phyloP scores from a whole-genome alignment of 2,888 invertebrate genomes.

The Bursaphelenchus okinawaensis region DNA sequence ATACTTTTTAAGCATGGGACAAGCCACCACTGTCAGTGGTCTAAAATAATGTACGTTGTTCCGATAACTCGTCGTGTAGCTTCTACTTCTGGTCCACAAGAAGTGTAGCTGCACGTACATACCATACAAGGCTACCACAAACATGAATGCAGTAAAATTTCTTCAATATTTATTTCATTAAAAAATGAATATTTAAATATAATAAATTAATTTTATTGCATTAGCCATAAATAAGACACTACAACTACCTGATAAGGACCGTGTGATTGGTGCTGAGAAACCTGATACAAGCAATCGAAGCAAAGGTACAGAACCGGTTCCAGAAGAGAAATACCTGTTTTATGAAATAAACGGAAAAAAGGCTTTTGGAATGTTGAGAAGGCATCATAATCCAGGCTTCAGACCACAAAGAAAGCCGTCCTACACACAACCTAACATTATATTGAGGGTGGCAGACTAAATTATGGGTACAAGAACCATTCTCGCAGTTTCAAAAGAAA shows the following conservation, averaged over 20 bases:
- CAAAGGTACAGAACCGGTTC: conserved; percentile 29
- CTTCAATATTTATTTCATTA: too few relatives aligned
- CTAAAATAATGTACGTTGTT: background rate
- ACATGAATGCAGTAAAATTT: background rate
- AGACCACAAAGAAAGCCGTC: too few relatives aligned
- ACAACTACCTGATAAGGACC: background rate
- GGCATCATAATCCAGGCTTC: too few relatives aligned
- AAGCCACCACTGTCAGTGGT: background rate
- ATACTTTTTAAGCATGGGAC: background rate
- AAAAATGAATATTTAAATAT: too few relatives aligned
- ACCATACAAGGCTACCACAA: conserved; percentile 5
- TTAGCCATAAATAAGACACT: too few relatives aligned
- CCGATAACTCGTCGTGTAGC: background rate
- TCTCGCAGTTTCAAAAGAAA: conserved; percentile 8
- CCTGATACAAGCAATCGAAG: conserved; percentile 29
- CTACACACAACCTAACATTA: too few relatives aligned
- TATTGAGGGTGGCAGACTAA: background rate
- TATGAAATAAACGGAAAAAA: background rate
- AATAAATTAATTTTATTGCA: background rate
- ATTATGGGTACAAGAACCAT: background rate
- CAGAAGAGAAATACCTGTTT: conserved; percentile 9
- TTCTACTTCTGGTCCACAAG: background rate
- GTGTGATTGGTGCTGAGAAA: conserved; percentile 13
- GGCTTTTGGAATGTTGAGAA: background rate
- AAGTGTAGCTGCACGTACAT: background rate